A percentile compares a stretch with the other conserved stretches of the same genome.
phyloP scores from a whole-genome alignment of 2,797 vertebrate genomes.

The Capromys pilorides region DNA sequence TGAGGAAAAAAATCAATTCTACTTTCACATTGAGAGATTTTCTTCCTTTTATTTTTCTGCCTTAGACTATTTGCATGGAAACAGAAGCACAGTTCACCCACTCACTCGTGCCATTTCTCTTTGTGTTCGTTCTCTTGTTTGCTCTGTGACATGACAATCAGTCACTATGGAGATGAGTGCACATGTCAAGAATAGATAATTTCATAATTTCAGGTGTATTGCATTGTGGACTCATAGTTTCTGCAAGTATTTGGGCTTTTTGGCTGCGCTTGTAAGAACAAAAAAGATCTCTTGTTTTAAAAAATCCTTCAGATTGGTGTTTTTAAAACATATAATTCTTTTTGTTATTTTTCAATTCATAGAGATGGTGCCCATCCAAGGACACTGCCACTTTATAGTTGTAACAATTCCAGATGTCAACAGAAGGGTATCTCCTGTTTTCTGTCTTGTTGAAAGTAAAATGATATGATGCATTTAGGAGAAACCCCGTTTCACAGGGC shows the following conservation, averaged over 20 bases:
- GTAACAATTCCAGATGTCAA: not conserved
- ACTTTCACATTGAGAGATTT: not conserved
- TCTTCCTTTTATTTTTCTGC: slow-evolving; percentile 46
- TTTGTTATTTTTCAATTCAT: not conserved
- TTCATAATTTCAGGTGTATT: slow-evolving; percentile 45
- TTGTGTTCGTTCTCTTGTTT: not conserved
- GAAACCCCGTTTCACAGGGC: not conserved
- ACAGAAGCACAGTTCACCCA: accelerated
- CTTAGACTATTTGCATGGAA: slow-evolving; percentile 22
- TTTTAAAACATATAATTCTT: not conserved
- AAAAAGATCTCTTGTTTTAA: not conserved
- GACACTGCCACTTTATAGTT: not conserved
- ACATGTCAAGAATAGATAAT: slow-evolving; percentile 46
- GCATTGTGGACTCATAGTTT: not conserved
- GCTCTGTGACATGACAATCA: slow-evolving; percentile 7
- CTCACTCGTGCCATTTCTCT: not conserved
- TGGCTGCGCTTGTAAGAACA: not conserved
- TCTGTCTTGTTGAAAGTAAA: slow-evolving; percentile 42
- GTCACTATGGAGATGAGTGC: not conserved
- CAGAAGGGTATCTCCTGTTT: not conserved
- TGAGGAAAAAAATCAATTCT: not conserved
- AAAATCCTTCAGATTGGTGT: not conserved
- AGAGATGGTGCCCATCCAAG: not conserved
- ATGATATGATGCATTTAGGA: not conserved
- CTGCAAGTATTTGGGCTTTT: not conserved